Base-by-base conservation (phyloP, 2,113 vertebrate species). In the Pteruthius melanotis region DNA sequence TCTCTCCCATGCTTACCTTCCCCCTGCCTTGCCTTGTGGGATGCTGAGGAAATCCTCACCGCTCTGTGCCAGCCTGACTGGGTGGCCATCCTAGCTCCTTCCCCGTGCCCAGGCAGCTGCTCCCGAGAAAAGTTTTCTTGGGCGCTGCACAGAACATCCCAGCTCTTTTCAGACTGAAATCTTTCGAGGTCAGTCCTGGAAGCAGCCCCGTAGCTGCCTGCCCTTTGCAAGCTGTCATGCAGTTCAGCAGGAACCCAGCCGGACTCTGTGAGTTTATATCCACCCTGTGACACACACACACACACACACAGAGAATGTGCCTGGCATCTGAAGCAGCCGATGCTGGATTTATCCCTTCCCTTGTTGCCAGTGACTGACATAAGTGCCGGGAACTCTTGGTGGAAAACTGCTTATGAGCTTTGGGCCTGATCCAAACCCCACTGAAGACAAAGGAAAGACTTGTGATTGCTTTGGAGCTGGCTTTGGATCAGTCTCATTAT, bases 351-450 rank as follows among this genome's bases (percentile, higher is more conserved):
- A 96, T 97, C 95, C 96, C 86, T 96, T 97, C 95, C 80, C 90
- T 96, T 96, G 91, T 82, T 96, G 96, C 94, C 95, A 96, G 92
- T 95, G 93, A 92, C 96, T 97, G 95, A 97, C 96, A 96, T 96
- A 97, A 97, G 92, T 89, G 88, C 96, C 0, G 95, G 96, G 95
- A 97, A 96, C 94, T 90, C 92, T 95, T 93, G 95, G 92, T 94
- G 94, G 95, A 97, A 97, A 96, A 97, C 93, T 95, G 95, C 95
- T 96, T 94, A 96, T 76, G 94, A 96, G 93, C 93, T 94, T 95
- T 97, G 95, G 94, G 94, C 37, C 52, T 37, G 80, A 87, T 95
- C 94, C 95, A 95, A 96, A 96, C 81, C 95, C 92, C 86, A 61
- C 83, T 92, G 92, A 97, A 96, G 90, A 97, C 95, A 97, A 96